A percentile compares a stretch with the other conserved stretches of the same genome.
phyloP scores from a whole-genome alignment of 2,113 vertebrate genomes.

The Phrynocephalus versicolor region DNA sequence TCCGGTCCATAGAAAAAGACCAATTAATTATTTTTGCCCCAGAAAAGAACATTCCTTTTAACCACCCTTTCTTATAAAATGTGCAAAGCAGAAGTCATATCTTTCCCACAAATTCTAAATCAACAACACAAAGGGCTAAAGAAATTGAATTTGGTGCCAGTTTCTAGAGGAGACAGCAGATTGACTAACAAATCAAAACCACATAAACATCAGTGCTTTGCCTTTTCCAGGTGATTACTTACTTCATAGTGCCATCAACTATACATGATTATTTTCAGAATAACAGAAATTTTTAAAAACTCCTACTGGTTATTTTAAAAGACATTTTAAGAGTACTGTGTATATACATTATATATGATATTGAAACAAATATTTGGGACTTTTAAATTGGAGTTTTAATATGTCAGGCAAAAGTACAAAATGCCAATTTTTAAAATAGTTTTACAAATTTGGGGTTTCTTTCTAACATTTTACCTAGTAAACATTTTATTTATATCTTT shows the following conservation, averaged over 20 bases:
- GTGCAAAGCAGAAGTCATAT: constrained; percentile 3
- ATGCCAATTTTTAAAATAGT: background rate
- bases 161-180: constrained; percentile 2
- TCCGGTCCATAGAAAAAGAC: constrained; percentile 24
- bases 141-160: background rate
- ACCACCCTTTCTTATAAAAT: constrained; percentile 10
- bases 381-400: background rate
- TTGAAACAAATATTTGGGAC: too few relatives aligned
- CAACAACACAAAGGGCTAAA: background rate
- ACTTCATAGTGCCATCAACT: background rate
- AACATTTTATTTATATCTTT: background rate
- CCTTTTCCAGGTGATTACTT: background rate
- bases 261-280: background rate
- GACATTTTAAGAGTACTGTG: too few relatives aligned
- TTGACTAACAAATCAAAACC: background rate
- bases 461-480: background rate
- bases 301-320: too few relatives aligned
- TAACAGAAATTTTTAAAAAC: background rate
- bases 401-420: background rate
- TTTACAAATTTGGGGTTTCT: background rate
- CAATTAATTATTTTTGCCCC: constrained; percentile 11
- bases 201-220: background rate
- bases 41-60: constrained; percentile 13
- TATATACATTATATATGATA: too few relatives aligned
- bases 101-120: background rate